Base-by-base conservation (phyloP, 2,888 invertebrate genomes). In the Prosapia bicincta region DNA sequence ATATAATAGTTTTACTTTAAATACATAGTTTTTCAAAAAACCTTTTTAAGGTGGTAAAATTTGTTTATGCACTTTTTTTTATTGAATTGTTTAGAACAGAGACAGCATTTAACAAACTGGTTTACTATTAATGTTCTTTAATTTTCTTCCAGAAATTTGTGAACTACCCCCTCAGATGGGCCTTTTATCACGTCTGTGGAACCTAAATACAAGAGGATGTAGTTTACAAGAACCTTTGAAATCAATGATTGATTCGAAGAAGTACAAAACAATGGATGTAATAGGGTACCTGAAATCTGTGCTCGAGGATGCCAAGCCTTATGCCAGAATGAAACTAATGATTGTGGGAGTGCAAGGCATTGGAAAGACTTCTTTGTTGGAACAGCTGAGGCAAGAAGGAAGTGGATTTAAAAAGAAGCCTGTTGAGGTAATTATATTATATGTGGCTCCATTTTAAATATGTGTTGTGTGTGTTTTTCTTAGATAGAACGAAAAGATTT, bases 121-220 rank as follows among this genome's bases (percentile, higher is more conserved):
- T n/a, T n/a, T n/a, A n/a, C n/a, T n/a, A n/a, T n/a, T n/a, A n/a
- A n/a, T n/a, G n/a, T n/a, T n/a, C n/a, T n/a, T n/a, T n/a, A 65
- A 65, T 9, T 71, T 26, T 71, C 24, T 73, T 79, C 81, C 87
- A 86, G 95, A 95, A 54, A 90, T 97, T 72, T 90, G 89, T 5
- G 94, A 97, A 83, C 88, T 99, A 73, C 99, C 99, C 0, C 94
- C 98, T 0, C 96, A 98, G 85, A 93, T 99, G 91, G 99, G 99
- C 0, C 87, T 98, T 7, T 88, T 99, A 1, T 93, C 94, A 0
- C 91, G 97, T n/a, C 88, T 99, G 54, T 99, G 99, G 98, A 98
- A 97, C 86, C 87, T 99, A 54, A 97, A 96, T 85, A 94, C 98
- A 1, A 90, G 92, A 66, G 96, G 96, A 1, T 99, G 99, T 83